Percentiles rank a stretch among this genome's conserved stretches.
These are phyloP conservation scores for Cantharis rustica DNA, from an alignment of 2,888 invertebrate genomes.

Conservation along the genomic window DNA sequence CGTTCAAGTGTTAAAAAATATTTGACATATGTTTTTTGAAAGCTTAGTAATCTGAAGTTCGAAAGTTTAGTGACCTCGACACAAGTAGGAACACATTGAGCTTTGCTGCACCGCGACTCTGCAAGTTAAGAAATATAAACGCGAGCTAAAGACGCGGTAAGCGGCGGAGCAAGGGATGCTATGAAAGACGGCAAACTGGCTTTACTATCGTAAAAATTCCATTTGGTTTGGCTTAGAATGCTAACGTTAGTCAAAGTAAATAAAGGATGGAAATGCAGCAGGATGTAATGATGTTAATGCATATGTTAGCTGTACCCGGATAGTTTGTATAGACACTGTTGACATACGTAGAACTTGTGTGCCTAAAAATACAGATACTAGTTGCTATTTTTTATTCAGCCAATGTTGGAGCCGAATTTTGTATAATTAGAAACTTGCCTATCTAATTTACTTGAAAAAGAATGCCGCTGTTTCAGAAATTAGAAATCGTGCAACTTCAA, in stretches of 20 bases:
- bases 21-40: conserved; percentile 40
- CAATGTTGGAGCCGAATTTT: not conserved
- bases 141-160: conserved; percentile 38
- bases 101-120: conserved; percentile 49
- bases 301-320: not conserved
- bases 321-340: conserved; percentile 1
- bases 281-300: conserved; percentile 7
- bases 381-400: not conserved
- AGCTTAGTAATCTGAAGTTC: conserved; percentile 50
- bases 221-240: conserved; percentile 20
- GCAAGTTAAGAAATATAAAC: conserved; percentile 40
- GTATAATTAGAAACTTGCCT: not conserved
- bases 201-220: conserved; percentile 13
- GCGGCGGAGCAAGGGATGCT: conserved; percentile 19
- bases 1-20: conserved; percentile 22
- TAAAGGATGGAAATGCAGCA: conserved; percentile 2
- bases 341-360: conserved; percentile 3
- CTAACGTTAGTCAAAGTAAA: conserved; percentile 8
- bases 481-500: not conserved
- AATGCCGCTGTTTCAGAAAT: not conserved
- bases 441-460: not conserved
- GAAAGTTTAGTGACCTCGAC: conserved; percentile 54
- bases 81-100: conserved; percentile 56
- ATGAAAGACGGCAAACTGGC: conserved; percentile 13
- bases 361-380: conserved; percentile 1